These are phyloP conservation scores for Brachystomella parvula DNA, from an alignment of 1,140 invertebrate genomes.

Conservation along the genomic window DNA sequence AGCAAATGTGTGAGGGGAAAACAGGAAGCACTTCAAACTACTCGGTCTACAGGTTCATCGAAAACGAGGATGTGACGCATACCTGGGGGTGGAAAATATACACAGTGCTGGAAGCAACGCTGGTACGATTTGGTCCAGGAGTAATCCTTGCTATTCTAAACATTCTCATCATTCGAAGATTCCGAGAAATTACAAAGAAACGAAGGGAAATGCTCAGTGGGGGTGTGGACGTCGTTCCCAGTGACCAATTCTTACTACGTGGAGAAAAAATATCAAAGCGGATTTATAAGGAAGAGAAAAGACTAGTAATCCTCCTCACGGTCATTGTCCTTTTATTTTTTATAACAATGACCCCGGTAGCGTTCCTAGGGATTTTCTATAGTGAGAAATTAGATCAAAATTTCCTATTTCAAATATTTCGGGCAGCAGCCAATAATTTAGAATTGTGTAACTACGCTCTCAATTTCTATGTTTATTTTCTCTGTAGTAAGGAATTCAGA, in stretches of 20 bases:
- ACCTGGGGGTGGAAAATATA: conserved; percentile 39
- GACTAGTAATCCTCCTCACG: conserved; percentile 43
- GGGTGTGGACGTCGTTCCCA: conserved; percentile 7
- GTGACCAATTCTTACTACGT: conserved; percentile 22
- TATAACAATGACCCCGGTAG: conserved; percentile 45
- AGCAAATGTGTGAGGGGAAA: conserved; percentile 32
- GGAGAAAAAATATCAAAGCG: conserved; percentile 38
- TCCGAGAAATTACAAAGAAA: conserved; percentile 40
- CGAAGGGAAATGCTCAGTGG: conserved; percentile 33
- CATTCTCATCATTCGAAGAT: conserved; percentile 42
- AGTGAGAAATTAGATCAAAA: conserved; percentile 39
- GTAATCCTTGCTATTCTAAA: conserved; percentile 42
- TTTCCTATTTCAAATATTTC: conserved; percentile 42
- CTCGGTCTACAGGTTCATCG: conserved; percentile 36
- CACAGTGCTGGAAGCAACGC: conserved; percentile 39
- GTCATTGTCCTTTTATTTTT: conserved; percentile 46
- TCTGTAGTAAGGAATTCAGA: conserved; percentile 44
- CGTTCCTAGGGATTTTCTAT: conserved; percentile 43
- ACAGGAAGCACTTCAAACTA: neutral
- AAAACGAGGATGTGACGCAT: conserved; percentile 37
- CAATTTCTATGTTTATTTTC: conserved; percentile 45
- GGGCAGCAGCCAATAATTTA: conserved; percentile 43
- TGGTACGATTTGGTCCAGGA: conserved; percentile 42
- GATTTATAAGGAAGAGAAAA: conserved; percentile 44
- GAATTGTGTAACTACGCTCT: conserved; percentile 44